Conservation (phyloP, 2,113 vertebrate species). For the Psophia crepitans region DNA sequence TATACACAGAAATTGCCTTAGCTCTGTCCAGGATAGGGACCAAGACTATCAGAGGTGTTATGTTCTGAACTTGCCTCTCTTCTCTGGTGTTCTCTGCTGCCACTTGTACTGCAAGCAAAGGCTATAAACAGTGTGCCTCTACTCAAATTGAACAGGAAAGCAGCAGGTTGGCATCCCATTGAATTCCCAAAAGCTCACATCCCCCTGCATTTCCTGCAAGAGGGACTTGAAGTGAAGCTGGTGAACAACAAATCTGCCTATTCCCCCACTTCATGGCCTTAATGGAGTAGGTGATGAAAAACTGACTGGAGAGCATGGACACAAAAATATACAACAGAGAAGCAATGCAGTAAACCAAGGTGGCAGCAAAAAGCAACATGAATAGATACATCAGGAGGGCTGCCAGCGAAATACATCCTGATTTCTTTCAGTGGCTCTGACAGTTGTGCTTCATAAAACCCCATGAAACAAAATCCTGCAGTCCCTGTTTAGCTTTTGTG, state of each 20-base stretch:
- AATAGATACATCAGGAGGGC: background rate
- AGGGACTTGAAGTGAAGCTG: background rate
- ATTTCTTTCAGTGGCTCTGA: background rate
- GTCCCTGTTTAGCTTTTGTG: background rate
- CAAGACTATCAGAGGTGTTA: too few species aligned
- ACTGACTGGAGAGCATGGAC: background rate
- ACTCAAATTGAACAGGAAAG: background rate
- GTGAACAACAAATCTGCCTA: background rate
- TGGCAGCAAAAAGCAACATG: background rate
- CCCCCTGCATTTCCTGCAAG: background rate
- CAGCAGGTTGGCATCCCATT: accelerated
- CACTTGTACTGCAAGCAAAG: background rate
- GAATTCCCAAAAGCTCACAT: background rate
- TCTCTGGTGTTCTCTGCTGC: too few species aligned
- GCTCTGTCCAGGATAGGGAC: too few species aligned
- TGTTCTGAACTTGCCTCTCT: too few species aligned
- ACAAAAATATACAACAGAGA: background rate
- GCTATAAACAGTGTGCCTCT: background rate
- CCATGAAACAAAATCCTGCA: background rate
- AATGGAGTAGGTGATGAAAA: background rate
- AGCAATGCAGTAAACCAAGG: background rate
- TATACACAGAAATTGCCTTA: too few species aligned
- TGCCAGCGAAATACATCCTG: background rate
- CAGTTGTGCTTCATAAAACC: background rate
- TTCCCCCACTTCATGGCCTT: background rate